These are phyloP conservation scores for Melanotaenia parkinsoni DNA, from an alignment of 2,797 vertebrate genomes.

Conservation along the genomic window DNA sequence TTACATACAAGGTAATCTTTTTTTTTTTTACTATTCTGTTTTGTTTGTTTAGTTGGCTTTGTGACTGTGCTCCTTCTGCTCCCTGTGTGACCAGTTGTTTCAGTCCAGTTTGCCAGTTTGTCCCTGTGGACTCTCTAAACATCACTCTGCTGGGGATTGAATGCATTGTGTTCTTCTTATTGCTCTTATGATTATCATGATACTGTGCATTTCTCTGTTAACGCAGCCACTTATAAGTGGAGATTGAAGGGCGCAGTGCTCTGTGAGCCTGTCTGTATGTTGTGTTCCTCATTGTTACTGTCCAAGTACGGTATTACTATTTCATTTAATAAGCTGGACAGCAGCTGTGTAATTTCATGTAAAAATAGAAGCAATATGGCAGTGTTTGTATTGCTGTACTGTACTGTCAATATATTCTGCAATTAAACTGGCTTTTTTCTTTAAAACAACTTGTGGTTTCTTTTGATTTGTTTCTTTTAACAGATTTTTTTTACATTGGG, in stretches of 20 bases:
- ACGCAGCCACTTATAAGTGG: conserved; percentile 55
- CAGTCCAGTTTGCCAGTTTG: conserved; percentile 46
- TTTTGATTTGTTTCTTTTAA: conserved; percentile 5
- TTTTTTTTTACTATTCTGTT: conserved; percentile 51
- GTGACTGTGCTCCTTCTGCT: conserved; percentile 60
- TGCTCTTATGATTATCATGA: conserved; percentile 63
- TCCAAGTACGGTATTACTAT: conserved; percentile 66
- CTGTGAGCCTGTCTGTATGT: conserved; percentile 70
- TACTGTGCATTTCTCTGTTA: conserved; percentile 62
- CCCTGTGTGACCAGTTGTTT: conserved; percentile 54
- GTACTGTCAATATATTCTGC: conserved; percentile 81
- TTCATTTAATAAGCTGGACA: conserved; percentile 71
- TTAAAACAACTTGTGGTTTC: conserved; percentile 30
- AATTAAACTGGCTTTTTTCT: conserved; percentile 81
- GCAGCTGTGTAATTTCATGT: conserved; percentile 75
- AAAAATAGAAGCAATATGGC: conserved; percentile 77
- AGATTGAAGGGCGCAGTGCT: conserved; percentile 52
- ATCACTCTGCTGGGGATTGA: conserved; percentile 31
- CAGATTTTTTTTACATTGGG: neutral
- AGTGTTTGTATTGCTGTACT: conserved; percentile 80
- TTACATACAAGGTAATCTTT: conserved; percentile 69
- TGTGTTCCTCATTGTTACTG: conserved; percentile 65
- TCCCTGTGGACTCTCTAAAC: conserved; percentile 40
- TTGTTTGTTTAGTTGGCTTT: conserved; percentile 49
- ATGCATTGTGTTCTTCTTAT: conserved; percentile 56